phyloP scores from a whole-genome alignment of 2,113 vertebrate genomes.

The Gadus macrocephalus region DNA sequence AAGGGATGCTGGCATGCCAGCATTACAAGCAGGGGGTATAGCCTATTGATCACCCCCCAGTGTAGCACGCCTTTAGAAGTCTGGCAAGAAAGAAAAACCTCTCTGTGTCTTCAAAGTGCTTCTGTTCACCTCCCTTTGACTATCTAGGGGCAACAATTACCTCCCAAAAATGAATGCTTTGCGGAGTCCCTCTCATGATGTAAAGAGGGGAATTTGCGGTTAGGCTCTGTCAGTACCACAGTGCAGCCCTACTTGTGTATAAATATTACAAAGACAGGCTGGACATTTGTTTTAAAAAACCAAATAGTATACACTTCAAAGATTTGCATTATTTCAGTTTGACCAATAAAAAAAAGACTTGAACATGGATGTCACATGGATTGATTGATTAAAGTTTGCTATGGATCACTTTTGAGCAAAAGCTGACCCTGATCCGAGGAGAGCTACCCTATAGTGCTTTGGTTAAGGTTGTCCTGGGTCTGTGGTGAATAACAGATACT shows the following conservation, averaged over 20 bases:
- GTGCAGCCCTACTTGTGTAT: no score
- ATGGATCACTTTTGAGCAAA: slow-evolving; percentile 1
- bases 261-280: no score
- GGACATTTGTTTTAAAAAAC: no score
- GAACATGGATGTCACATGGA: not conserved
- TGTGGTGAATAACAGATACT: slow-evolving; percentile 10
- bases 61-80: slow-evolving; percentile 51
- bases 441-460: not conserved
- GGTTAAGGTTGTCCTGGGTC: slow-evolving; percentile 11
- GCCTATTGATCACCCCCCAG: slow-evolving; percentile 64
- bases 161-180: slow-evolving; percentile 15
- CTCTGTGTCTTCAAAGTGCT: slow-evolving; percentile 69
- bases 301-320: no score
- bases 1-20: slow-evolving; percentile 64
- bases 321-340: no score
- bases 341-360: no score
- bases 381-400: not conserved
- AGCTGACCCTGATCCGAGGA: not conserved
- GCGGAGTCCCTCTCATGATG: no score
- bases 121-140: slow-evolving; percentile 42
- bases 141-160: slow-evolving; percentile 33
- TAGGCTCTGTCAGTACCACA: no score
- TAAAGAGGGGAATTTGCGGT: no score
- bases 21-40: slow-evolving; percentile 54
- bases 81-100: slow-evolving; percentile 60